Evolutionary conservation across 2,113 vertebrate genomes (phyloP).

Genomic region (Mugil cephalus): DNA sequence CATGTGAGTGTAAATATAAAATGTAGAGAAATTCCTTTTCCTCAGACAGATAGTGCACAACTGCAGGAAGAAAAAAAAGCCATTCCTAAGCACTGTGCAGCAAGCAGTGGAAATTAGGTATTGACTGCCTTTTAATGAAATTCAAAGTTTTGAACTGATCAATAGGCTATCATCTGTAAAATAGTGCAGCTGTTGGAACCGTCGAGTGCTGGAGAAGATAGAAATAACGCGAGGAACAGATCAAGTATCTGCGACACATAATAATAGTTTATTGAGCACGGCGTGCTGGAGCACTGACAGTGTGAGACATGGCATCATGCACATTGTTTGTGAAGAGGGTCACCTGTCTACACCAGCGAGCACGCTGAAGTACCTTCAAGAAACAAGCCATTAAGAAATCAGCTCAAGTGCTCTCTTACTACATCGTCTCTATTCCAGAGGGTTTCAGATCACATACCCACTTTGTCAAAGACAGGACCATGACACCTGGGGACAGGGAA

Average conservation of each 20-base stretch:
- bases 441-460: conserved; percentile 67
- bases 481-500: conserved; percentile 61
- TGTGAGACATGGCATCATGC: conserved; percentile 44
- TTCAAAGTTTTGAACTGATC: conserved; percentile 86
- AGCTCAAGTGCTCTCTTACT: conserved; percentile 76
- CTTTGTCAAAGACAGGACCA: conserved; percentile 71
- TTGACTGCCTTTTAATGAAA: conserved; percentile 87
- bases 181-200: conserved; percentile 76
- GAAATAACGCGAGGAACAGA: conserved; percentile 65
- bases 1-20: conserved; percentile 58
- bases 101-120: conserved; percentile 84
- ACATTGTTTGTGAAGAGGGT: conserved; percentile 75
- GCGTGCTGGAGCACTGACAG: conserved; percentile 49
- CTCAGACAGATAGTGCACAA: conserved; percentile 66
- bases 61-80: conserved; percentile 71
- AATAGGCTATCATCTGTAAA: conserved; percentile 83
- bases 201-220: conserved; percentile 36
- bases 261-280: conserved; percentile 61
- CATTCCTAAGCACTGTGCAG: conserved; percentile 73
- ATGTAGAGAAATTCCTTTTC: conserved; percentile 53
- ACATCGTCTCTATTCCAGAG: conserved; percentile 59
- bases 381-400: conserved; percentile 81
- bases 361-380: conserved; percentile 76
- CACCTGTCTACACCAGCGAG: conserved; percentile 72
- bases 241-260: conserved; percentile 66